Evolutionary conservation across 2,113 vertebrate genomes (phyloP), one percentile per base, ranked within the genome.

Genomic region (Elephantulus edwardii): DNA sequence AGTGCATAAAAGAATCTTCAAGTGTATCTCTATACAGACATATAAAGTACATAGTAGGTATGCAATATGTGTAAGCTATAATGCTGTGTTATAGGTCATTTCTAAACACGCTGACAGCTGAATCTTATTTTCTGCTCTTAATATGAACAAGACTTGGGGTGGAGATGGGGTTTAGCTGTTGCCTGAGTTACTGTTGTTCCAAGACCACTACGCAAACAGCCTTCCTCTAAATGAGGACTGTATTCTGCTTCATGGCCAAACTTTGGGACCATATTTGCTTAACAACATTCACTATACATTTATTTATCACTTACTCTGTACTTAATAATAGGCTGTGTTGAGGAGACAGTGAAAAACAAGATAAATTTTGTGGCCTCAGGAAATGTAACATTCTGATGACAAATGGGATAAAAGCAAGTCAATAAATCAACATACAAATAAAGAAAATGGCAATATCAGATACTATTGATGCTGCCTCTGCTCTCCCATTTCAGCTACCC

Each of bases 41-140:
- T 72, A 42, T 13, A 52, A 10, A 74, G 26, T 44, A 3, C 6
- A 19, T 1, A 35, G 33, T 16, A n/a, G 72, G 64, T 72, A 76
- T 46, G n/a, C 13, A 75, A 79, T 13, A 30, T 38, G 28, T 83
- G 6, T 33, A 87, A 79, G 50, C 58, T 80, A 12, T 35, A 74
- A 19, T 75, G 62, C 24, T 60, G 26, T 89, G 60, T 87, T 76
- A 60, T 6, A 58, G 46, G 58, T 83, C 71, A 70, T 85, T 91
- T 87, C 82, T 38, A 50, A 94, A 62, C 38, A 71, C 58, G 33
- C 84, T 66, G 80, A 68, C 85, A 93, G 46, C 64, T 50, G 44
- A 92, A 46, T 91, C 58, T 88, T 82, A 82, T 58, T 87, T 87
- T 91, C 85, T 92, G 33, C 54, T 95, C 71, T 68, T 87, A 62